phyloP scores from a whole-genome alignment of 1,140 invertebrate genomes.

The Caenorhabditis tropicalis region DNA sequence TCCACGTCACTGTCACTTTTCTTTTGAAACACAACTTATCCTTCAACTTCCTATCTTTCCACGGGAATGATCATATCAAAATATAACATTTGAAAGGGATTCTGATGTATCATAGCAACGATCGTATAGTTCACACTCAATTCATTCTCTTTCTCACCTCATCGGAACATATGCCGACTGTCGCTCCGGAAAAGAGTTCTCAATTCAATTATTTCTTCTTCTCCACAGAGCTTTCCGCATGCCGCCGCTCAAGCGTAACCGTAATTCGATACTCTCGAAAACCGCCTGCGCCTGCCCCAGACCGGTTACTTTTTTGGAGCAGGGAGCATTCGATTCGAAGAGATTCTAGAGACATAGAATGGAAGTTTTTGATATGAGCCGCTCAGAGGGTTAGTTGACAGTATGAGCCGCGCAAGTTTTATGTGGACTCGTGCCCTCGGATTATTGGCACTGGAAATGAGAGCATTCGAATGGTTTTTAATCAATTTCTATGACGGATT shows the following conservation, averaged over 20 bases:
- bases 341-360: slow-evolving; percentile 4
- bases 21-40: background rate
- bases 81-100: background rate
- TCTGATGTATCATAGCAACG: background rate
- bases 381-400: slow-evolving; percentile 4
- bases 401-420: slow-evolving; percentile 22
- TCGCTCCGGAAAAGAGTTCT: background rate
- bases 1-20: background rate
- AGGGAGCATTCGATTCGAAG: background rate
- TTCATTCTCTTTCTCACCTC: background rate
- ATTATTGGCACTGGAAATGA: background rate
- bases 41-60: background rate
- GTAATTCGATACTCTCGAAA: slow-evolving; percentile 42
- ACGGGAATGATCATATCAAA: background rate
- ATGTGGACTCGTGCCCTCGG: background rate
- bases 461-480: background rate
- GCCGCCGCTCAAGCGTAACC: slow-evolving; percentile 15
- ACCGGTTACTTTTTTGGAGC: slow-evolving; percentile 15
- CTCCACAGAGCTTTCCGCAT: slow-evolving; percentile 16
- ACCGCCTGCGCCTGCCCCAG: background rate
- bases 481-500: background rate
- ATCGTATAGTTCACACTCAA: background rate
- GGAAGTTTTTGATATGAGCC: background rate
- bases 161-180: background rate
- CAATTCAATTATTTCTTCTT: background rate